Percentiles rank a stretch among this genome's conserved stretches.
phyloP scores from a whole-genome alignment of 2,113 vertebrate genomes.

The Raphicerus campestris region DNA sequence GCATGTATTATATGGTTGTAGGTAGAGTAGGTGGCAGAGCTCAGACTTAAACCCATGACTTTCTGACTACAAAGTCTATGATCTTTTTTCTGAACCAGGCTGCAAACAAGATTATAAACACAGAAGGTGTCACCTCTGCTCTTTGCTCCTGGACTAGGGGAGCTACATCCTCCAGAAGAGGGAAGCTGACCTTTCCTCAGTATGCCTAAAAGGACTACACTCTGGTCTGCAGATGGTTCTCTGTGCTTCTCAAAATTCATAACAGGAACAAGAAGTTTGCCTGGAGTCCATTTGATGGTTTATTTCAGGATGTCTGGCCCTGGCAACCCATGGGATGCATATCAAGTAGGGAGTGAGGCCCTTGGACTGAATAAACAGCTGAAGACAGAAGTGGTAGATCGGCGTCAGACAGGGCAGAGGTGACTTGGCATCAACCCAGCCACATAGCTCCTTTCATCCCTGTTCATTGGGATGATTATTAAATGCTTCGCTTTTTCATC shows the following conservation, averaged over 20 bases:
- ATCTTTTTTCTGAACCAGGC: background rate
- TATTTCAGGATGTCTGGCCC: slow-evolving; percentile 61
- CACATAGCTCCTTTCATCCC: background rate
- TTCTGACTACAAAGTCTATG: background rate
- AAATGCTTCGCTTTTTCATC: slow-evolving; percentile 47
- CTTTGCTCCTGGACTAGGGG: background rate
- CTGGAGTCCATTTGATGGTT: slow-evolving; percentile 45
- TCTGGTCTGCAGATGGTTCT: slow-evolving; percentile 8
- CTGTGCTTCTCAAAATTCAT: slow-evolving; percentile 29
- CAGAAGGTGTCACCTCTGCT: background rate
- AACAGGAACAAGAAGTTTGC: slow-evolving; percentile 34
- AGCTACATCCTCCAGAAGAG: background rate
- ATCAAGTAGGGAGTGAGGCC: slow-evolving; percentile 44
- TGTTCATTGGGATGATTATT: slow-evolving; percentile 40
- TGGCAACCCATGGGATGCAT: slow-evolving; percentile 39
- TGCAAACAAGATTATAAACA: background rate
- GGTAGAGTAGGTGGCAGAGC: background rate
- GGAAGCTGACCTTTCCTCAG: background rate
- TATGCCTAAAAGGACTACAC: background rate
- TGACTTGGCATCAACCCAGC: slow-evolving; percentile 32
- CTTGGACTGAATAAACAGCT: slow-evolving; percentile 2
- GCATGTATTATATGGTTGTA: background rate
- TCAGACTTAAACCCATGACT: background rate
- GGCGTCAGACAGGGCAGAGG: background rate
- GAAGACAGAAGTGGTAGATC: slow-evolving; percentile 20